Evolutionary conservation across 2,113 vertebrate species (phyloP).

Genomic region (Oceanodroma tethys): DNA sequence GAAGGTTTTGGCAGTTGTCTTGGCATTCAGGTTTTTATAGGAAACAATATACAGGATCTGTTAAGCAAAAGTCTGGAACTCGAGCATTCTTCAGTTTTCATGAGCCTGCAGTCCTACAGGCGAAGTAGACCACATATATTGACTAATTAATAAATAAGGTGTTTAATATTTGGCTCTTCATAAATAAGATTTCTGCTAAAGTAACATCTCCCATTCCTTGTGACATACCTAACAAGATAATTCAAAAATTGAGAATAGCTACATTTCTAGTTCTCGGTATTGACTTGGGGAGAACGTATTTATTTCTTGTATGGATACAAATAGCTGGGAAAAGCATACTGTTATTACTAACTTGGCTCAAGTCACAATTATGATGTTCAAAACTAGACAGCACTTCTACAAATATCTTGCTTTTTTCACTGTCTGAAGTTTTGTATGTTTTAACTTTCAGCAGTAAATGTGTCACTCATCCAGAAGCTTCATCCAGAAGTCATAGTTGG

Average conservation of each 20-base stretch:
- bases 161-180: not conserved
- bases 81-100: not conserved
- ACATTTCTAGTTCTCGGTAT: not conserved
- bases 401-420: conserved; percentile 20
- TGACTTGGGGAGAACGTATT: not conserved
- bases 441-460: conserved; percentile 61
- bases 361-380: not conserved
- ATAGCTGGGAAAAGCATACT: not conserved
- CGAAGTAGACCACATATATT: not conserved
- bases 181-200: not conserved
- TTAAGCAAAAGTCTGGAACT: not conserved
- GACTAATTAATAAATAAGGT: not conserved
- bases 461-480: conserved; percentile 55
- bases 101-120: not conserved
- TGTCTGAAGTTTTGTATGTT: conserved; percentile 49
- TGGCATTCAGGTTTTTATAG: not conserved
- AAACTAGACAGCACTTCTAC: conserved; percentile 31
- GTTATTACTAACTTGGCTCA: conserved; percentile 5
- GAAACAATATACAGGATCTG: not conserved
- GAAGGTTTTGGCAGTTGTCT: not conserved
- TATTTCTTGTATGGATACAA: not conserved
- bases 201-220: not conserved
- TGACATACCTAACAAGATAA: not conserved
- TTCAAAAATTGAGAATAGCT: not conserved
- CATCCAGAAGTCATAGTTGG: conserved; percentile 57